phyloP scores from a whole-genome alignment of 2,797 vertebrate genomes.

The Urocyon cinereoargenteus region DNA sequence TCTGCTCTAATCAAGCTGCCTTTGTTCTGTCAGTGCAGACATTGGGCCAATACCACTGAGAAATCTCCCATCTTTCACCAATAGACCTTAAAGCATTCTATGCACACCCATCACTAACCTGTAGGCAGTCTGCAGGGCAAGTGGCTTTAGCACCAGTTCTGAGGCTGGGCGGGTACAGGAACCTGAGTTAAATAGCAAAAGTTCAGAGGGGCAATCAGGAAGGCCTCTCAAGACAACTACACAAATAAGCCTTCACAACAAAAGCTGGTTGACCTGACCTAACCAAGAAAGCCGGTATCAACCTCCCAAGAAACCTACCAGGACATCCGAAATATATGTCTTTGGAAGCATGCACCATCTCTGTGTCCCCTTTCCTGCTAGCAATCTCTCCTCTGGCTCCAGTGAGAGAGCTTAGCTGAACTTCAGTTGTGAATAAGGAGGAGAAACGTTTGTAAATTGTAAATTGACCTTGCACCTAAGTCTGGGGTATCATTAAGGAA shows the following conservation, averaged over 20 bases:
- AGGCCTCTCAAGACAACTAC: background rate
- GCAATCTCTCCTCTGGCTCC: background rate
- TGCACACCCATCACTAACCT: background rate
- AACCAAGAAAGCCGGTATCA: background rate
- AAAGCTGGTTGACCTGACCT: background rate
- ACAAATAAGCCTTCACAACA: background rate
- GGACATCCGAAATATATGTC: background rate
- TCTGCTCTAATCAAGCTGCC: background rate
- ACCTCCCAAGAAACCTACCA: background rate
- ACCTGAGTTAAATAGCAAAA: background rate
- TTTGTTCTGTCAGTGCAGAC: background rate
- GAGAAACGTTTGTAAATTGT: background rate
- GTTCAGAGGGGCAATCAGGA: background rate
- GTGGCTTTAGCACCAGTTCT: background rate
- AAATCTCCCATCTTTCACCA: background rate
- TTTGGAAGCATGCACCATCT: background rate
- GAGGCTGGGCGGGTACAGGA: background rate
- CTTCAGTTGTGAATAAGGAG: background rate
- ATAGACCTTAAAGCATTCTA: background rate
- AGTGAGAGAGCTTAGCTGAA: background rate
- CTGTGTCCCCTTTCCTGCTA: fast-evolving
- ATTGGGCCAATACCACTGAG: background rate
- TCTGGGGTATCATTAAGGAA: background rate
- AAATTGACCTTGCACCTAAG: background rate
- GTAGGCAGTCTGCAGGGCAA: background rate